Evolutionary conservation across 92 coral and sea anemone species (phyloP).

Genomic region (Umimayanthus chanpuru): DNA sequence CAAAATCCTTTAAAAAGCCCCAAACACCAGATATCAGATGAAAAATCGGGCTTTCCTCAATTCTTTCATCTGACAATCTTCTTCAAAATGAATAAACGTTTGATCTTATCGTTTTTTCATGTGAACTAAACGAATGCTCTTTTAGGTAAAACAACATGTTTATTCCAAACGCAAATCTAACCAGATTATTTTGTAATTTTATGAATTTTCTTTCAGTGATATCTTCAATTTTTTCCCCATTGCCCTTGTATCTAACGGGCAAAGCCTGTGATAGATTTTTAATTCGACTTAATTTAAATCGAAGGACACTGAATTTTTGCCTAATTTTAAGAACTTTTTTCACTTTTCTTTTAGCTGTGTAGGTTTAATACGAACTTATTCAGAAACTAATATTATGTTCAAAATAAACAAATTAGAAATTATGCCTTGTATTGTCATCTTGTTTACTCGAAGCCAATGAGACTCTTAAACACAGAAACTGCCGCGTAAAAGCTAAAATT

Average conservation of each 20-base stretch:
- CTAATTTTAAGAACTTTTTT: neutral
- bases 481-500: slow-evolving; percentile 9
- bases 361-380: neutral
- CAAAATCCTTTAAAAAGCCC: slow-evolving; percentile 73
- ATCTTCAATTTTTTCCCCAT: neutral
- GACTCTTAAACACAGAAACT: neutral
- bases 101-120: slow-evolving; percentile 42
- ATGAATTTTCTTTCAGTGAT: neutral
- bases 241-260: neutral
- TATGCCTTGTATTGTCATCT: slow-evolving; percentile 44
- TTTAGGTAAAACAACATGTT: slow-evolving; percentile 28
- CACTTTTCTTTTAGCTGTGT: no score
- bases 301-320: neutral
- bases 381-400: slow-evolving; percentile 24
- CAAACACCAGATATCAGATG: slow-evolving; percentile 78
- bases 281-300: neutral
- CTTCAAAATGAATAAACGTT: slow-evolving; percentile 3
- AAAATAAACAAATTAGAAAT: slow-evolving; percentile 76
- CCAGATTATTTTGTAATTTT: neutral
- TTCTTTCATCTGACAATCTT: slow-evolving; percentile 44
- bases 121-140: slow-evolving; percentile 45
- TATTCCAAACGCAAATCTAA: slow-evolving; percentile 4
- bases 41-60: slow-evolving; percentile 51
- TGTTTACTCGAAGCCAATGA: slow-evolving; percentile 14
- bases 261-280: neutral